A percentile compares a stretch with the other conserved stretches of the same genome.
These are phyloP conservation scores for Cercopithecus mona DNA, from an alignment of 2,113 vertebrate genomes.

Conservation along the genomic window DNA sequence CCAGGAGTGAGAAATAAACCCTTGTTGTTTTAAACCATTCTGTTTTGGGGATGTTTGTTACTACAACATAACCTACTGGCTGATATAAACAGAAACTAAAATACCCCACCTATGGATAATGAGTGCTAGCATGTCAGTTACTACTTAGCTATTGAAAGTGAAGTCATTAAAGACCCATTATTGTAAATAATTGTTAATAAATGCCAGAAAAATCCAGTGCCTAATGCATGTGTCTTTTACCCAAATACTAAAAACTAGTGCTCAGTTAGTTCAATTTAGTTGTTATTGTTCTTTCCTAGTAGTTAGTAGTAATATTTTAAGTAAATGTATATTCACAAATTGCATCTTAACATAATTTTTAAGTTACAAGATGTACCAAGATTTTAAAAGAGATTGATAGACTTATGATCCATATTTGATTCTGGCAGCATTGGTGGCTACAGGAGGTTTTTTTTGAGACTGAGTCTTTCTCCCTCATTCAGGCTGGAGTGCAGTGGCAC, in stretches of 20 bases:
- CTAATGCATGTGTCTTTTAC: background rate
- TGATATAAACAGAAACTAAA: constrained; percentile 2
- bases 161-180: background rate
- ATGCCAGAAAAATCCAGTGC: background rate
- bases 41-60: background rate
- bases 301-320: background rate
- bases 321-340: background rate
- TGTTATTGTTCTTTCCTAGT: background rate
- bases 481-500: no score
- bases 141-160: background rate
- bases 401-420: background rate
- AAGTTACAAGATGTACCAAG: background rate
- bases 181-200: background rate
- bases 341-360: background rate
- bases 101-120: fast-evolving
- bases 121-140: background rate
- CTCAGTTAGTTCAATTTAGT: background rate
- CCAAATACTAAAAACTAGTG: background rate
- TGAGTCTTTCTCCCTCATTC: no score
- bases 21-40: background rate
- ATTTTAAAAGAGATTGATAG: background rate
- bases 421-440: background rate
- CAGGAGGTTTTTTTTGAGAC: no score
- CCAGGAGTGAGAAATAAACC: background rate
- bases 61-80: background rate